Evolutionary conservation across 2,888 invertebrate species (phyloP), one percentile per base, ranked within the genome.

Genomic region (Falcaria lacertinaria): DNA sequence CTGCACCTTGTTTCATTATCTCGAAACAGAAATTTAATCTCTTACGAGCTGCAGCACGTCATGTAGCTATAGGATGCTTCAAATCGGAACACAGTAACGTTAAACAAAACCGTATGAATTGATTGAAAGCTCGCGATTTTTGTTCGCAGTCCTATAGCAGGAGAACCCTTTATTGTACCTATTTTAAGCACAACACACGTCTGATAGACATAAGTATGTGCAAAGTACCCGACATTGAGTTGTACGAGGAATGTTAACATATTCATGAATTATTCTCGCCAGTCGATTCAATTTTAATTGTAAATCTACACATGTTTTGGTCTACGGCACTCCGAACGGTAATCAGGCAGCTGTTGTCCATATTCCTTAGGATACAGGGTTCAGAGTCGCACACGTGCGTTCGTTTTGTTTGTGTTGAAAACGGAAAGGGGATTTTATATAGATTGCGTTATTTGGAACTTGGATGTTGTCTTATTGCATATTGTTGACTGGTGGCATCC

Each of bases 211-310:
- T 22, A 36, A 36, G 1, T 7, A 13, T 8, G 36, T 36, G 15
- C 22, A 36, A 36, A 36, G 16, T 22, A 15, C 13, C 16, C 17
- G 3, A 17, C 35, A 16, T 17, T 11, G 14, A 19, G 22, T 4
- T 22, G 22, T 22, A 36, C 13, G 19, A 13, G 15, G 36, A 19
- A 36, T 36, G 19, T 13, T 14, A 36, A 14, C 3, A 13, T 14
- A 36, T 41, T 41, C 42, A 37, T 33, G 42, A 36, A 44, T 40
- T 32, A 43, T 39, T 43, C 39, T 36, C 17, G 36, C 32, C 41
- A 11, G 19, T 13, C 43, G 17, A 36, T 11, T 37, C 39, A 36
- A 48, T 48, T 48, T 48, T 41, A 48, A 48, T 48, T 43, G 44
- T 37, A 43, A 48, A 48, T 45, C 42, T 37, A 42, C 32, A 45